Evolutionary conservation across 2,113 vertebrate genomes (phyloP).

Genomic region (Myiozetetes cayanensis): DNA sequence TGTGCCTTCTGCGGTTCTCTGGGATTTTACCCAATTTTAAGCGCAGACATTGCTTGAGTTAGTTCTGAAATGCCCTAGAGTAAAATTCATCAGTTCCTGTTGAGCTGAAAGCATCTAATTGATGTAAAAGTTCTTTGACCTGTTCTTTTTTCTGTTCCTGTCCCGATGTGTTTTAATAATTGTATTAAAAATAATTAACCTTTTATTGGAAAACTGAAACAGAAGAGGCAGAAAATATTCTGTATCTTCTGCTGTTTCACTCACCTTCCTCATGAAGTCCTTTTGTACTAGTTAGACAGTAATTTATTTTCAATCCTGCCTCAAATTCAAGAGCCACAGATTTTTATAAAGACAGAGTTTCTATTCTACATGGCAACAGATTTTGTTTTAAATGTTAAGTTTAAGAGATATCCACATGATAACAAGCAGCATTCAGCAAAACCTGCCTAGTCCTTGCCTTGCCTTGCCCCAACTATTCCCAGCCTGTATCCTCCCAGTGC

Average conservation of each 20-base stretch:
- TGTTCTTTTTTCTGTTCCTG: neutral
- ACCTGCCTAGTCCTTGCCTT: neutral
- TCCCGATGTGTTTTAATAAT: neutral
- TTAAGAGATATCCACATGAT: neutral
- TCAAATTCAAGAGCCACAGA: neutral
- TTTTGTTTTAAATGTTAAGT: accelerated
- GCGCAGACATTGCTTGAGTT: neutral
- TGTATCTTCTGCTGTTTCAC: neutral
- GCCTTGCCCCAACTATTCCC: neutral
- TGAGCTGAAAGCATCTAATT: neutral
- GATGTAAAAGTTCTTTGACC: neutral
- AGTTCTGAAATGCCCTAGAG: neutral
- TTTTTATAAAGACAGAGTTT: neutral
- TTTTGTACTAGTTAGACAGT: neutral
- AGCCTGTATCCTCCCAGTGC: neutral
- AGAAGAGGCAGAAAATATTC: neutral
- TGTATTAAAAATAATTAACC: neutral
- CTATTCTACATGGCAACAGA: neutral
- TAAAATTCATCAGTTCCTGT: neutral
- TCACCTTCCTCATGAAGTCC: neutral
- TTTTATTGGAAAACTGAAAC: neutral
- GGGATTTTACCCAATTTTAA: constrained; percentile 4
- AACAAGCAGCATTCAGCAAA: neutral
- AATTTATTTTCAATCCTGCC: neutral
- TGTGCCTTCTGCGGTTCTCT: neutral